phyloP scores from a whole-genome alignment of 2,888 invertebrate genomes.

The Polydrusus pterygomalis region DNA sequence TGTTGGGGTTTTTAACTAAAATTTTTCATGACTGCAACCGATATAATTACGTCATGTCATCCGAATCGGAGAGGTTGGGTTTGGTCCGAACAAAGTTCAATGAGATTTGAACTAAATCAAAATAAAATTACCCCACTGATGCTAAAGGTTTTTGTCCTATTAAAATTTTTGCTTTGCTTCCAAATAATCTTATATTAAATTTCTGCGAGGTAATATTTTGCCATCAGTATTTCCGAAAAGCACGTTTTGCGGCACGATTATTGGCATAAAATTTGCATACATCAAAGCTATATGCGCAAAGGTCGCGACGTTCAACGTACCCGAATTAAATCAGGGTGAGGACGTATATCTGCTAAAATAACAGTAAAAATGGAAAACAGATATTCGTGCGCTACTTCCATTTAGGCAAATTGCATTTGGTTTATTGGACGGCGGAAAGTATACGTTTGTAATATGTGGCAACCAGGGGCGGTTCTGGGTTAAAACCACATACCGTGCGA shows the following conservation, averaged over 20 bases:
- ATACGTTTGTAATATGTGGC: not conserved
- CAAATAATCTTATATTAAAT: conserved; percentile 16
- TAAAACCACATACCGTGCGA: too few species aligned
- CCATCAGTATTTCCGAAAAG: conserved; percentile 18
- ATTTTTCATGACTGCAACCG: too few species aligned
- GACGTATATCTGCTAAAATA: conserved; percentile 18
- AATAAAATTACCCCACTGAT: too few species aligned
- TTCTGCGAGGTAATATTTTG: conserved; percentile 1
- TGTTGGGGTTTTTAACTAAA: too few species aligned
- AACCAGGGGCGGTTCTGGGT: not conserved
- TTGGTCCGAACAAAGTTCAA: too few species aligned
- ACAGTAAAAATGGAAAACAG: conserved; percentile 16
- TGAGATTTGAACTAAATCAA: too few species aligned
- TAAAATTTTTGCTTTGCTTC: conserved; percentile 4
- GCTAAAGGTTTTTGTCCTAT: not conserved
- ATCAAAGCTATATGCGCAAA: conserved; percentile 13
- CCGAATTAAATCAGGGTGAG: conserved; percentile 21
- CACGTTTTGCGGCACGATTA: conserved; percentile 12
- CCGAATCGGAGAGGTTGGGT: too few species aligned
- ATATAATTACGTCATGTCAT: too few species aligned
- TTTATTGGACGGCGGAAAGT: not conserved
- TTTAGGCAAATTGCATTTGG: conserved; percentile 13
- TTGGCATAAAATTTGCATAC: conserved; percentile 22
- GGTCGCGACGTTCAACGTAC: conserved; percentile 22
- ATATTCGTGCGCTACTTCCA: conserved; percentile 18